phyloP scores from a whole-genome alignment of 2,797 vertebrate genomes.

The Tokudaia tokunoshimensis region DNA sequence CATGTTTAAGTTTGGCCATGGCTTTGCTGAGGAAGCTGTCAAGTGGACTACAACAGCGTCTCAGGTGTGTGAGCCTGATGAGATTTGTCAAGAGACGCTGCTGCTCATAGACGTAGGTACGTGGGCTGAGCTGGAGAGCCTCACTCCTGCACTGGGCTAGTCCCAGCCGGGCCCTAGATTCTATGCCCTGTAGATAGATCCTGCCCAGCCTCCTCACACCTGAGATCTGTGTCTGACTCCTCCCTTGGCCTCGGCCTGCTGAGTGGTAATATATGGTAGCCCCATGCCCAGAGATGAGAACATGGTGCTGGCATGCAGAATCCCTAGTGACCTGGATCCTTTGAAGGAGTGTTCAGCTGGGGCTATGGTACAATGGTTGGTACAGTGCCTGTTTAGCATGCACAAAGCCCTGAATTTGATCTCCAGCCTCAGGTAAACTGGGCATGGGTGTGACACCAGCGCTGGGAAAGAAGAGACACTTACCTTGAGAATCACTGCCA shows the following conservation, averaged over 20 bases:
- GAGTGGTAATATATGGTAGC: rapidly evolving
- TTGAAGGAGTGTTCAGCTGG: background rate
- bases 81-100: slow-evolving; percentile 78
- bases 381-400: background rate
- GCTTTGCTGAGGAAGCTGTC: rapidly evolving
- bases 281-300: background rate
- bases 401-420: too few species aligned
- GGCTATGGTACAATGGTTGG: background rate
- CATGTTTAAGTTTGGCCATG: rapidly evolving
- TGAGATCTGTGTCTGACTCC: background rate
- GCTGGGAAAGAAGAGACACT: background rate
- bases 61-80: background rate
- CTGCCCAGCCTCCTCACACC: background rate
- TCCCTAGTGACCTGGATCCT: background rate
- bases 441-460: background rate
- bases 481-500: background rate
- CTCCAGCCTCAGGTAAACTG: background rate
- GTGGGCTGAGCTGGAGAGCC: background rate
- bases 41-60: rapidly evolving
- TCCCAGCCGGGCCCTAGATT: background rate
- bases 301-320: background rate
- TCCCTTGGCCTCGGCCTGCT: background rate
- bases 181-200: background rate
- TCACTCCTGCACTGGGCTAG: background rate
- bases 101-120: slow-evolving; percentile 64